Conservation (phyloP, 2,797 vertebrate species). For the Danio tinwini region DNA sequence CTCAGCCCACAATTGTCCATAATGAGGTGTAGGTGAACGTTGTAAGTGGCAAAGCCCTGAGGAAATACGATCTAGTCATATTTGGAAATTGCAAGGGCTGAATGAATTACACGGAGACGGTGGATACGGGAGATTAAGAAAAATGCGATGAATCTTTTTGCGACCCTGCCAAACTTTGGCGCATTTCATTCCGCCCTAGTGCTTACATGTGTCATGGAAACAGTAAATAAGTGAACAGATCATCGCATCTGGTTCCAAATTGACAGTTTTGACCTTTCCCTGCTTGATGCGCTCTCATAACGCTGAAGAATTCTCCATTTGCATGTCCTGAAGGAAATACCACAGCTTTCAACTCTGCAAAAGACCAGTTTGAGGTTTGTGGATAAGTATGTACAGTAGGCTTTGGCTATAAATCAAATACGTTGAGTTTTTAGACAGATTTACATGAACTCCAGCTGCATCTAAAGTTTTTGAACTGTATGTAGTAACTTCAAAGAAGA, state of each 20-base stretch:
- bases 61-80: slow-evolving; percentile 41
- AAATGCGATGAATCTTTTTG: slow-evolving; percentile 23
- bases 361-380: neutral
- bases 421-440: neutral
- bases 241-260: slow-evolving; percentile 20
- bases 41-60: slow-evolving; percentile 44
- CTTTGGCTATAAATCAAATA: neutral
- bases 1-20: slow-evolving; percentile 14
- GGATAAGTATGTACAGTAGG: neutral
- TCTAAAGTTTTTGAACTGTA: neutral
- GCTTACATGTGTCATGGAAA: neutral
- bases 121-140: slow-evolving; percentile 32
- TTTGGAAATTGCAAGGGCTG: slow-evolving; percentile 25
- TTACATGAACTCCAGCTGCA: neutral
- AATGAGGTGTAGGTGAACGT: slow-evolving; percentile 31
- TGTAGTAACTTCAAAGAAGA: neutral
- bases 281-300: slow-evolving; percentile 23
- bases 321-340: slow-evolving; percentile 27
- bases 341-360: slow-evolving; percentile 6
- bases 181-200: neutral
- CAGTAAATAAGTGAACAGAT: slow-evolving; percentile 40
- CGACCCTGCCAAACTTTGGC: slow-evolving; percentile 12
- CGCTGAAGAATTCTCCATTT: slow-evolving; percentile 23
- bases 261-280: slow-evolving; percentile 46
- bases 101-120: slow-evolving; percentile 36